phyloP scores from a whole-genome alignment of 2,797 vertebrate genomes.

The Parotocinclus haroldoi region DNA sequence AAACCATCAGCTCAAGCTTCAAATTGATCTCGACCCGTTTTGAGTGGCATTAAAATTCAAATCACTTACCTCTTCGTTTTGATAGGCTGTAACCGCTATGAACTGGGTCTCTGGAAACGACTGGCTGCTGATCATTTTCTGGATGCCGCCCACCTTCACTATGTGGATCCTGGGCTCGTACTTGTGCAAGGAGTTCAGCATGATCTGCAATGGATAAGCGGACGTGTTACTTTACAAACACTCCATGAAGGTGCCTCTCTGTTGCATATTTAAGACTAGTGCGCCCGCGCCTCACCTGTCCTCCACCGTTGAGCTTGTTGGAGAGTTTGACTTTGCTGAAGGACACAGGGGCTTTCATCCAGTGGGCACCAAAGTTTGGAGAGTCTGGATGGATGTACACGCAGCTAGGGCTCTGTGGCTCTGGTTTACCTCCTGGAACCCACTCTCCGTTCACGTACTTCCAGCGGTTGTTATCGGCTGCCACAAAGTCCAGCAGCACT shows the following conservation, averaged over 20 bases:
- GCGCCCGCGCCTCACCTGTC: conserved; percentile 65
- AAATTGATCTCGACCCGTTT: too few species aligned
- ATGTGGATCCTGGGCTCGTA: conserved; percentile 80
- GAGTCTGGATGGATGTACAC: conserved; percentile 82
- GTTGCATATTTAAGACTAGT: background rate
- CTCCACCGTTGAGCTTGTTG: conserved; percentile 79
- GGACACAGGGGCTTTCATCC: conserved; percentile 79
- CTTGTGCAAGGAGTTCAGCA: conserved; percentile 80
- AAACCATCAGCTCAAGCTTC: too few species aligned
- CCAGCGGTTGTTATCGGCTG: conserved; percentile 80
- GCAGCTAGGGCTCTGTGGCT: conserved; percentile 78
- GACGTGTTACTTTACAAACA: too few species aligned
- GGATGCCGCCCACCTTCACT: conserved; percentile 76
- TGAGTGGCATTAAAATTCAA: background rate
- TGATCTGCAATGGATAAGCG: conserved; percentile 59
- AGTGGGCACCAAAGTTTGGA: conserved; percentile 79
- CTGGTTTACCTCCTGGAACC: conserved; percentile 78
- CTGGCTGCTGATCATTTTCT: conserved; percentile 81
- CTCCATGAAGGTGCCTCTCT: too few species aligned
- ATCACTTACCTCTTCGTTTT: conserved; percentile 75
- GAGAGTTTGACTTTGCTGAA: conserved; percentile 83
- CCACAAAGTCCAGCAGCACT: conserved; percentile 77
- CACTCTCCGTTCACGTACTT: conserved; percentile 82
- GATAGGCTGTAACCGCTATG: conserved; percentile 79
- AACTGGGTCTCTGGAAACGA: conserved; percentile 80